These are phyloP conservation scores for Odontothrips loti DNA, from an alignment of 2,888 invertebrate genomes.

Conservation along the genomic window DNA sequence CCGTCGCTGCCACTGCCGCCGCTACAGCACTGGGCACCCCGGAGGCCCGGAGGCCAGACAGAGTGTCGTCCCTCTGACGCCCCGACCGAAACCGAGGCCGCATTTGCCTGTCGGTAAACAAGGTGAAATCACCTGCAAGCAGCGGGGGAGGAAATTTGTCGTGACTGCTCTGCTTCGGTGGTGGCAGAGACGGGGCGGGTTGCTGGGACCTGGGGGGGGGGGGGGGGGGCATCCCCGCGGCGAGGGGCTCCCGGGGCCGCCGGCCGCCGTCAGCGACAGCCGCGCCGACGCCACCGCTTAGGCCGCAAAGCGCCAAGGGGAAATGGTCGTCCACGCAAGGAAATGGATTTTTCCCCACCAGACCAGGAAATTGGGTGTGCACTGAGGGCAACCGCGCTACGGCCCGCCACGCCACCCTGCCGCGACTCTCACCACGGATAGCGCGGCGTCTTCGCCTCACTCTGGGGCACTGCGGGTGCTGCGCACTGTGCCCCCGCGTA, in stretches of 20 bases:
- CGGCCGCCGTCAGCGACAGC: background rate
- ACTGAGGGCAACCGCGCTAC: background rate
- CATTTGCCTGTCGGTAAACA: too few species aligned
- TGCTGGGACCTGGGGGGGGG: background rate
- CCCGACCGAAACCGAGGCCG: too few species aligned
- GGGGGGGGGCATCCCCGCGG: background rate
- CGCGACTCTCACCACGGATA: background rate
- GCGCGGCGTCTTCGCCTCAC: too few species aligned
- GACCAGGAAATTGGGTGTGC: constrained; percentile 8
- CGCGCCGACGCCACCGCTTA: background rate
- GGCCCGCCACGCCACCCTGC: background rate
- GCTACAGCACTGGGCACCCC: too few species aligned
- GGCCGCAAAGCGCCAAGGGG: background rate
- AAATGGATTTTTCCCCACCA: constrained; percentile 11
- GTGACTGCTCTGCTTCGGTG: background rate
- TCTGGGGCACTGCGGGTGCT: too few species aligned
- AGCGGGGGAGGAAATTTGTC: too few species aligned
- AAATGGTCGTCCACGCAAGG: background rate
- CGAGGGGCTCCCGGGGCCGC: too few species aligned
- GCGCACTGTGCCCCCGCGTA: background rate
- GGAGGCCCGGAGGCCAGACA: too few species aligned
- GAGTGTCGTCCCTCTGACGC: too few species aligned
- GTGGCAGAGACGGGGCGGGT: background rate
- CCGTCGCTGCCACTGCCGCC: too few species aligned
- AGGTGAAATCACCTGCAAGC: too few species aligned